Evolutionary conservation across 37 sponge, comb jelly and placozoan species (phyloP).

Genomic region (Cladorhizidae sp.): DNA sequence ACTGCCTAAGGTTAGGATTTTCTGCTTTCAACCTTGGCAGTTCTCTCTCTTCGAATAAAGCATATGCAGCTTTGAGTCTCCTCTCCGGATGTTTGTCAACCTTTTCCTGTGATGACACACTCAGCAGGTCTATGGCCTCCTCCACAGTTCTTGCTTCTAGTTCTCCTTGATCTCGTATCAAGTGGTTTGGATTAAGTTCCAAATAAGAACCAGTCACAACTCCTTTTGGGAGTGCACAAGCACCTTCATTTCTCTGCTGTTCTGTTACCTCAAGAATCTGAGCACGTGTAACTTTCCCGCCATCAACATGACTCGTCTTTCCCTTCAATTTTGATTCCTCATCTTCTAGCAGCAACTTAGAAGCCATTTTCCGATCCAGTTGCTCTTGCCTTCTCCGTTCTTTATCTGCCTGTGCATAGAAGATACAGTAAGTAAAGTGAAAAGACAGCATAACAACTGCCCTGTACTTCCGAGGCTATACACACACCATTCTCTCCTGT

Average conservation of each 20-base stretch:
- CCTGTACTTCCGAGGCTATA: neutral
- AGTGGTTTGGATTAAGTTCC: slow-evolving; percentile 88
- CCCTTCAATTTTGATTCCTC: slow-evolving; percentile 71
- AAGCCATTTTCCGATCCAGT: slow-evolving; percentile 65
- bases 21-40: slow-evolving; percentile 78
- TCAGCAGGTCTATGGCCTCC: slow-evolving; percentile 86
- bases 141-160: slow-evolving; percentile 82
- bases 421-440: neutral
- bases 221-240: slow-evolving; percentile 35
- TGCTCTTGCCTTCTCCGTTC: slow-evolving; percentile 78
- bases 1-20: slow-evolving; percentile 87
- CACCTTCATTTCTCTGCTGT: slow-evolving; percentile 26
- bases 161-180: slow-evolving; percentile 60
- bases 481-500: slow-evolving; percentile 82
- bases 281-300: slow-evolving; percentile 72
- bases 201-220: slow-evolving; percentile 39
- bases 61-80: slow-evolving; percentile 85
- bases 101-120: slow-evolving; percentile 33
- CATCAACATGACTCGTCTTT: slow-evolving; percentile 41
- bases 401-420: slow-evolving; percentile 63
- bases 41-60: slow-evolving; percentile 87
- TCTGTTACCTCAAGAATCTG: slow-evolving; percentile 66
- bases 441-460: neutral
- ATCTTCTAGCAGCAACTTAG: slow-evolving; percentile 62
- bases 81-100: slow-evolving; percentile 77